These are phyloP conservation scores for Xyliphius kryptos DNA, from an alignment of 2,113 vertebrate species.

Conservation along the genomic window DNA sequence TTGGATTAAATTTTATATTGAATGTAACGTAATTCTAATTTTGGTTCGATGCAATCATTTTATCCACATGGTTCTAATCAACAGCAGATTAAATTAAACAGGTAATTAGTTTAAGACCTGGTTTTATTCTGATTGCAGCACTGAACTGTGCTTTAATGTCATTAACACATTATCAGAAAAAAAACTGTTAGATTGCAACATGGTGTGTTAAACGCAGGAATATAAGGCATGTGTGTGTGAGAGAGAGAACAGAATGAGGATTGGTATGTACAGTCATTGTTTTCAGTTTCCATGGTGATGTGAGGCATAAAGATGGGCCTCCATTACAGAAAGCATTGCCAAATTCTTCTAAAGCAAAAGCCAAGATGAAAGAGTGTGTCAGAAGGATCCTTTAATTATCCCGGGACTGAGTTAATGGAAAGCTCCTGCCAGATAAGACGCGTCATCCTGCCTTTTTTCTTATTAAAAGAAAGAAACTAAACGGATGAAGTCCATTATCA, in stretches of 20 bases:
- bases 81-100: no score
- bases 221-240: conserved; percentile 6
- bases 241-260: conserved; percentile 4
- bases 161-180: neutral
- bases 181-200: conserved; percentile 6
- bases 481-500: neutral
- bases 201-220: conserved; percentile 25
- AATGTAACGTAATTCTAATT: no score
- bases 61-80: no score
- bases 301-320: conserved; percentile 38
- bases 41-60: no score
- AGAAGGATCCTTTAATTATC: conserved; percentile 1
- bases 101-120: no score
- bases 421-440: neutral
- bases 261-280: conserved; percentile 45
- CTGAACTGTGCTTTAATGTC: neutral
- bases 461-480: neutral
- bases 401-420: conserved; percentile 1
- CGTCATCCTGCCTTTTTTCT: conserved; percentile 1
- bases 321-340: conserved; percentile 31
- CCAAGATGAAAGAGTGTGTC: conserved; percentile 29
- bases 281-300: conserved; percentile 44
- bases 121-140: no score
- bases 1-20: no score
- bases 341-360: conserved; percentile 28